Evolutionary conservation across 2,888 invertebrate genomes (phyloP), one percentile per base, ranked within the genome.

Genomic region (Anodontia alba): DNA sequence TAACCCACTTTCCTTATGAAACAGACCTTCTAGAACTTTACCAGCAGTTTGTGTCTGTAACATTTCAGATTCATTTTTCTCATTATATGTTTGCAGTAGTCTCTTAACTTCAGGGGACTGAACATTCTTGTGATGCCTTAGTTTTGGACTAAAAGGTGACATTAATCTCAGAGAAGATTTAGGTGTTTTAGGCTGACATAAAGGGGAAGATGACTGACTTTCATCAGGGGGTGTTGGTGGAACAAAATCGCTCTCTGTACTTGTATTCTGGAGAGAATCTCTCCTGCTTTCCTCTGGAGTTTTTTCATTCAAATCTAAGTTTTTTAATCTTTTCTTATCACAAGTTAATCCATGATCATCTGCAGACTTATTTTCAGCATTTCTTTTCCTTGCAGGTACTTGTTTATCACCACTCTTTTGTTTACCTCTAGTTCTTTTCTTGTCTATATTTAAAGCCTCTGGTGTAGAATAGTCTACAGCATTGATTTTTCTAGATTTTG

Each of bases 221-320:
- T 88, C 83, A 57, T 88, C 89, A 23, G 93, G 93, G 1, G 94
- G 93, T 3, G 94, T 94, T 31, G 93, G 93, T 1, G 93, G 93
- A 8, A 93, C 86, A 81, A 87, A 92, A 42, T 93, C 93, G 85
- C 91, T 90, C 0, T 82, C 88, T 73, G 87, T 88, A 69, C 89
- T 90, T 31, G 77, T 81, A 43, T 86, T 80, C 7, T 74, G 77
- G 23, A 29, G 23, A 8, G 77, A 67, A 3, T 72, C 54, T 23
- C 38, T 54, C n/a, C 33, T 49, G 20, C 17, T 36, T 33, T 69
- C 43, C 12, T 68, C 43, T 62, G 43, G 8, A 31, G n/a, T 23
- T n/a, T 73, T 46, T 42, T 71, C 42, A 49, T 54, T 26, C n/a
- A 5, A 33, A 36, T 67, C 31, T 8, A 43, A 33, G 3, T 10